phyloP scores from a whole-genome alignment of 2,888 invertebrate genomes.

The Theretra japonica region DNA sequence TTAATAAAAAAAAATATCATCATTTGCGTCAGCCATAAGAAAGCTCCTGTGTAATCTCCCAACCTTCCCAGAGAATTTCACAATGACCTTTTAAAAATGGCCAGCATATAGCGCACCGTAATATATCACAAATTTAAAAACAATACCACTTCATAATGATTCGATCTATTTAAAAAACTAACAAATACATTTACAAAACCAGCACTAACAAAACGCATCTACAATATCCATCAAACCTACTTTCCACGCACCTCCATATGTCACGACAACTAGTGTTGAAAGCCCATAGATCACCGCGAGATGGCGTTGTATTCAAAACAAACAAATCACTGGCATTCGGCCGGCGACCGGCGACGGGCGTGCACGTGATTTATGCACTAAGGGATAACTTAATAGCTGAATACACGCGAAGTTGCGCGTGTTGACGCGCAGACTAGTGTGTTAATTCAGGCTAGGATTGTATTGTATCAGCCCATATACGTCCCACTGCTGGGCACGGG shows the following conservation, averaged over 20 bases:
- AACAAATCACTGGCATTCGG: conserved; percentile 63
- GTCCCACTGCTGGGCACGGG: too few relatives aligned
- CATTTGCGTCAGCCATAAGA: too few relatives aligned
- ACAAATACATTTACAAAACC: neutral
- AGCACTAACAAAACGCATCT: neutral
- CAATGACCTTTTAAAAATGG: too few relatives aligned
- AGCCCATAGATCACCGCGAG: conserved; percentile 63
- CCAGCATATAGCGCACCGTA: too few relatives aligned
- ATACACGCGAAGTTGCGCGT: conserved; percentile 46
- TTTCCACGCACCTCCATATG: neutral
- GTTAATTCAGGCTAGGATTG: too few relatives aligned
- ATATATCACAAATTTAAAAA: too few relatives aligned
- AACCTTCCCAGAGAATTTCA: too few relatives aligned
- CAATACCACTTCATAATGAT: too few relatives aligned
- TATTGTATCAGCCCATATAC: too few relatives aligned
- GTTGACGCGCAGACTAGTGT: neutral
- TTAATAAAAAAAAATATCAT: too few relatives aligned
- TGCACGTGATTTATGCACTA: conserved; percentile 51
- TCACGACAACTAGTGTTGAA: conserved; percentile 44
- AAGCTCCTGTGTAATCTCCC: too few relatives aligned
- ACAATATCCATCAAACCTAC: neutral
- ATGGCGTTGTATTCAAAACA: conserved; percentile 66
- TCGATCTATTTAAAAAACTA: neutral
- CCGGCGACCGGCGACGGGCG: conserved; percentile 47
- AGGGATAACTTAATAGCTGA: conserved; percentile 40